A percentile compares a stretch with the other conserved stretches of the same genome.
phyloP scores from a whole-genome alignment of 92 coral and sea anemone genomes.

The Desmophyllum pertusum region DNA sequence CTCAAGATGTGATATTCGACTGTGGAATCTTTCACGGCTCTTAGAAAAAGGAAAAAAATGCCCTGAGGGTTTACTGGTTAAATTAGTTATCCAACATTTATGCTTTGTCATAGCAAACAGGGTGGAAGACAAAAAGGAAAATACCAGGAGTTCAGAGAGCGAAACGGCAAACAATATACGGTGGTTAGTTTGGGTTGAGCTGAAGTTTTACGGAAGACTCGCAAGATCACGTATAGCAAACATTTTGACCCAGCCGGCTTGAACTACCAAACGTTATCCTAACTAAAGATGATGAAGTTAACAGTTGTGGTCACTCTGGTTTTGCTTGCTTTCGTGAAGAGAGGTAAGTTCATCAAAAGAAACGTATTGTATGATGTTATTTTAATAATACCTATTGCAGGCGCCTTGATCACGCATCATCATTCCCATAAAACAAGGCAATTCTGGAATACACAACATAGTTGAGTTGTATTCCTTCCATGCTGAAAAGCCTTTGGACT shows the following conservation, averaged over 20 bases:
- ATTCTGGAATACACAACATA: not conserved
- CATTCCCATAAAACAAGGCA: not conserved
- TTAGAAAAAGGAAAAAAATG: not conserved
- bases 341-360: slow-evolving; percentile 12
- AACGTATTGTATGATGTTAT: not conserved
- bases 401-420: not conserved
- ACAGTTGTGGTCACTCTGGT: not conserved
- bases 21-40: not conserved
- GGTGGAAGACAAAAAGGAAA: slow-evolving; percentile 4
- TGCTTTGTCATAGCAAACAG: slow-evolving; percentile 17
- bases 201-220: not conserved
- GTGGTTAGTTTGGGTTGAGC: not conserved
- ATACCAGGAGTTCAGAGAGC: not conserved
- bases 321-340: not conserved
- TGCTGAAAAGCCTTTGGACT: not conserved
- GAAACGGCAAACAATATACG: not conserved
- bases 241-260: not conserved
- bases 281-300: slow-evolving; percentile 3
- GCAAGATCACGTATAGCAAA: not conserved
- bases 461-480: not conserved
- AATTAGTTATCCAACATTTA: not conserved
- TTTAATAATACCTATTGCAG: not conserved
- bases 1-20: not conserved
- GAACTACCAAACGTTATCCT: not conserved
- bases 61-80: not conserved